Base-by-base conservation (phyloP, 1,140 invertebrate species). In the Anastatus disparis region DNA sequence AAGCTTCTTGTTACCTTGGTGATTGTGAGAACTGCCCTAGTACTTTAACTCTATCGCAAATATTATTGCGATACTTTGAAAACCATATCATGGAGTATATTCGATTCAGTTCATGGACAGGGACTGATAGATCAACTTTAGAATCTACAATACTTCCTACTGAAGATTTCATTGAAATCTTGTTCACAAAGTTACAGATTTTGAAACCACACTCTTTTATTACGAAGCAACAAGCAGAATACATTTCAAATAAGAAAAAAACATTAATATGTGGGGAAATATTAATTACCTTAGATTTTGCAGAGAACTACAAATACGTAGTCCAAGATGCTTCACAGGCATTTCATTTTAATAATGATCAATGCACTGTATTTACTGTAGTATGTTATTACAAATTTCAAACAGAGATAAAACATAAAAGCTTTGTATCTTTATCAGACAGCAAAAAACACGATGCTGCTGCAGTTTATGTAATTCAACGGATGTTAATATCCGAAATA, bases 221-320 rank as follows among this genome's bases (percentile, higher is more conserved):
- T 38, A 40, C 76, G 12, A 76, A 75, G 58, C 22, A 73, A 40
- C 75, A 75, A 64, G 40, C 53, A 48, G 40, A 68, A 35, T 72
- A 58, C 46, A 46, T 73, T 22, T 68, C 72, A 61, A 10, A 71
- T 50, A 26, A 17, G 1, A 76, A 73, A 67, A 61, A 71, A 44
- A 70, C n/a, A 71, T 68, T 59, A 70, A 20, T 22, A 44, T 55
- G 22, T 73, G 29, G 59, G 50, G 73, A 74, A 35, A 68, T 73
- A 71, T 12, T 76, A 40, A 52, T 63, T 29, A 15, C 67, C 38
- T 72, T 71, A 40, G 77, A 82, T 70, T 82, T 81, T 74, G 75
- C 77, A 24, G 73, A 52, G 26, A 52, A 27, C 7, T 26, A 52
- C 22, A 52, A 52, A 27, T 52, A 12, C 10, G 26, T 52, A 26